These are phyloP conservation scores for Solen grandis DNA, from an alignment of 1,140 invertebrate genomes.

Conservation along the genomic window DNA sequence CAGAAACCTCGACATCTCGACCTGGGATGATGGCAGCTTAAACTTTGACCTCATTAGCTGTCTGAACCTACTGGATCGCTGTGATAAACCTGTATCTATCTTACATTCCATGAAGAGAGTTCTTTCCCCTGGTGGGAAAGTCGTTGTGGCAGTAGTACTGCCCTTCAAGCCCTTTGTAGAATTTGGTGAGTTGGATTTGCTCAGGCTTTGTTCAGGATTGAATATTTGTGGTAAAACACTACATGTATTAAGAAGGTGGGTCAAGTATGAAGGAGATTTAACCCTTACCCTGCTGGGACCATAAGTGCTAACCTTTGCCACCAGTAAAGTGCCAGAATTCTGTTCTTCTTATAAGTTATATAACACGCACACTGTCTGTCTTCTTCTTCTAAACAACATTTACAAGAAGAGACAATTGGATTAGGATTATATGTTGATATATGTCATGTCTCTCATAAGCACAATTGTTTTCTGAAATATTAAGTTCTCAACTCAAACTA, in stretches of 20 bases:
- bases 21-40: slow-evolving; percentile 84
- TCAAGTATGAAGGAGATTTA: not conserved
- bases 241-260: not conserved
- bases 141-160: slow-evolving; percentile 92
- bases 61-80: slow-evolving; percentile 94
- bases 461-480: no score
- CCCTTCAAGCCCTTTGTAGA: slow-evolving; percentile 96
- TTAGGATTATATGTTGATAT: no score
- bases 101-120: slow-evolving; percentile 86
- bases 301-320: no score
- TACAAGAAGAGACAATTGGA: no score
- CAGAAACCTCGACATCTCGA: slow-evolving; percentile 86
- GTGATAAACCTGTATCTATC: slow-evolving; percentile 89
- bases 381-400: no score
- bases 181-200: slow-evolving; percentile 78
- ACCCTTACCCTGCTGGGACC: no score
- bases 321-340: no score
- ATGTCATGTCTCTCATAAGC: no score
- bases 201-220: not conserved
- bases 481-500: no score
- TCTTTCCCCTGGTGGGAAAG: slow-evolving; percentile 85
- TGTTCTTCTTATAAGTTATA: not conserved
- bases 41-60: slow-evolving; percentile 91
- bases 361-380: not conserved
- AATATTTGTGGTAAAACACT: not conserved